These are phyloP conservation scores for Centruroides vittatus DNA, from an alignment of 1,140 invertebrate genomes.

Conservation along the genomic window DNA sequence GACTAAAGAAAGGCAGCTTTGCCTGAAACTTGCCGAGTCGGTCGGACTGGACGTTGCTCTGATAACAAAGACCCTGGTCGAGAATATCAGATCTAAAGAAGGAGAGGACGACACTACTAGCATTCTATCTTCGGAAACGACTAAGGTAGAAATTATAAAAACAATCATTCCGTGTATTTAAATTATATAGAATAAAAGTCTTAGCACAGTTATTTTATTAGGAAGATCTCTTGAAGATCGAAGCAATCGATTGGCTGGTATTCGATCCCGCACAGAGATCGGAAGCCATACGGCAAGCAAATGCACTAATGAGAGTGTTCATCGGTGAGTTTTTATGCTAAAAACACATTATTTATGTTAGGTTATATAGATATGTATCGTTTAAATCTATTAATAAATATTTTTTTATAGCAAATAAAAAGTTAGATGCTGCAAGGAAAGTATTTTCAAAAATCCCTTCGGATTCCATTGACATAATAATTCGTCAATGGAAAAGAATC, in stretches of 20 bases:
- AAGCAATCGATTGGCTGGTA: conserved; percentile 73
- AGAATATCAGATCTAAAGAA: conserved; percentile 40
- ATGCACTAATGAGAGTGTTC: conserved; percentile 75
- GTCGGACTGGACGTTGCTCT: conserved; percentile 65
- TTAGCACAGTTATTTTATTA: conserved; percentile 7
- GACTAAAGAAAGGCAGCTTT: conserved; percentile 39
- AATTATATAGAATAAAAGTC: no score
- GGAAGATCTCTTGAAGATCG: conserved; percentile 56
- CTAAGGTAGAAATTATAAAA: conserved; percentile 21
- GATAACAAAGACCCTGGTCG: conserved; percentile 68
- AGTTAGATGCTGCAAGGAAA: conserved; percentile 20
- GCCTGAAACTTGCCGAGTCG: conserved; percentile 48
- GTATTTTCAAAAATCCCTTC: conserved; percentile 23
- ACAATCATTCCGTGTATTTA: no score
- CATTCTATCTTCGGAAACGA: conserved; percentile 16
- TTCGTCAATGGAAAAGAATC: conserved; percentile 33
- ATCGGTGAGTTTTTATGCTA: conserved; percentile 31
- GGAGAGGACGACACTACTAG: neutral
- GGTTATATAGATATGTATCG: neutral
- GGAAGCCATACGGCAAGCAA: conserved; percentile 69
- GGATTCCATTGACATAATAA: conserved; percentile 46
- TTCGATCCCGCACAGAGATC: conserved; percentile 59
- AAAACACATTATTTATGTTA: no score
- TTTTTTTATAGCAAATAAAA: conserved; percentile 13
- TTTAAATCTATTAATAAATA: no score